Percentiles rank a stretch among this genome's conserved stretches.
Conservation (phyloP, 2,888 invertebrate species). For the Octodonta nipae region DNA sequence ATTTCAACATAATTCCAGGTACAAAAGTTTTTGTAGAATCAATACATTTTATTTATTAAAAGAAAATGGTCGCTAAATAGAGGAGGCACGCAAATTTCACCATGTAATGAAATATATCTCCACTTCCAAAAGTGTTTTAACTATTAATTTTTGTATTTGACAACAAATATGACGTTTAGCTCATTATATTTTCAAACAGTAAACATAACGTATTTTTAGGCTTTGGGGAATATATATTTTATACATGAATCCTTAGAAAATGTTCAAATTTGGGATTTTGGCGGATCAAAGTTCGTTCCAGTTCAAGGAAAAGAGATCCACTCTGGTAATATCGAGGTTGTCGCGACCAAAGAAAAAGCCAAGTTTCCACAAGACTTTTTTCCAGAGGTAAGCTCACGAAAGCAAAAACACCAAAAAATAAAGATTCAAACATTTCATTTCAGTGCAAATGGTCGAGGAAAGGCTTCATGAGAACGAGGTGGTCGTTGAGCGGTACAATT, state of each 20-base stretch:
- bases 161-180: too few relatives aligned
- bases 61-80: too few relatives aligned
- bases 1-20: too few relatives aligned
- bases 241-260: slow-evolving; percentile 67
- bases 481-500: slow-evolving; percentile 72
- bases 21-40: too few relatives aligned
- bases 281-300: slow-evolving; percentile 56
- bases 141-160: too few relatives aligned
- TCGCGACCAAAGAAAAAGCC: slow-evolving; percentile 83
- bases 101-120: too few relatives aligned
- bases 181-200: neutral
- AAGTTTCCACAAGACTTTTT: slow-evolving; percentile 95
- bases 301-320: slow-evolving; percentile 64
- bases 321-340: slow-evolving; percentile 81
- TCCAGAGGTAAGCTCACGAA: slow-evolving; percentile 70
- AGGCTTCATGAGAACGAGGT: slow-evolving; percentile 85
- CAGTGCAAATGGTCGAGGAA: slow-evolving; percentile 95
- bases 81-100: too few relatives aligned
- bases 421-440: too few relatives aligned
- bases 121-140: too few relatives aligned
- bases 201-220: slow-evolving; percentile 41
- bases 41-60: too few relatives aligned
- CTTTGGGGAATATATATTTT: slow-evolving; percentile 88
- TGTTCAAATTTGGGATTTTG: slow-evolving; percentile 77
- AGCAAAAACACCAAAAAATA: too few relatives aligned